phyloP scores from a whole-genome alignment of 1,140 invertebrate genomes.

The Trinorchestia longiramus region DNA sequence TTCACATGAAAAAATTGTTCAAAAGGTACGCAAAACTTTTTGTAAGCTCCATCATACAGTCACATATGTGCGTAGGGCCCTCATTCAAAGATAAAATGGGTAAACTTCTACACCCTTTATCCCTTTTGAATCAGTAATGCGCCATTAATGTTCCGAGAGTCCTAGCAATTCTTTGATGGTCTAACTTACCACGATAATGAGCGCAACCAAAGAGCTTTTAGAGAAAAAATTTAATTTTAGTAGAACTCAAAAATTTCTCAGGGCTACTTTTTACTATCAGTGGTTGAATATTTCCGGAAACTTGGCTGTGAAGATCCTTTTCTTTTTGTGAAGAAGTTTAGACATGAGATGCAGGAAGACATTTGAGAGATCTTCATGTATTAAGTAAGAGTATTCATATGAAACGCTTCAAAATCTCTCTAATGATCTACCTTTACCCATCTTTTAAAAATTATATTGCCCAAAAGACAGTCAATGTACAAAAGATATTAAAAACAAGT shows the following conservation, averaged over 20 bases:
- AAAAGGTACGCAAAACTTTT: not conserved
- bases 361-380: not conserved
- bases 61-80: not conserved
- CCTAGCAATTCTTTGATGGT: not conserved
- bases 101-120: not conserved
- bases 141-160: not conserved
- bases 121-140: not conserved
- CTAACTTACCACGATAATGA: not conserved
- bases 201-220: not conserved
- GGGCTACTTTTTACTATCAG: not conserved
- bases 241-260: not conserved
- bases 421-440: no score
- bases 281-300: not conserved
- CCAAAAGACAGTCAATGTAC: no score
- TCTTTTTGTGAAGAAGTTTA: not conserved
- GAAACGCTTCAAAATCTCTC: no score
- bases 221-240: not conserved
- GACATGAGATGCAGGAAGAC: not conserved
- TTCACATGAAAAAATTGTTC: no score
- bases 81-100: not conserved
- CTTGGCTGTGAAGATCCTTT: not conserved
- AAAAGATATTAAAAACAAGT: no score
- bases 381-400: no score
- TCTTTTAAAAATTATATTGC: no score
- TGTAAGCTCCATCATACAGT: not conserved